These are phyloP conservation scores for Cephus runcator DNA, from an alignment of 2,888 invertebrate species.

Conservation along the genomic window DNA sequence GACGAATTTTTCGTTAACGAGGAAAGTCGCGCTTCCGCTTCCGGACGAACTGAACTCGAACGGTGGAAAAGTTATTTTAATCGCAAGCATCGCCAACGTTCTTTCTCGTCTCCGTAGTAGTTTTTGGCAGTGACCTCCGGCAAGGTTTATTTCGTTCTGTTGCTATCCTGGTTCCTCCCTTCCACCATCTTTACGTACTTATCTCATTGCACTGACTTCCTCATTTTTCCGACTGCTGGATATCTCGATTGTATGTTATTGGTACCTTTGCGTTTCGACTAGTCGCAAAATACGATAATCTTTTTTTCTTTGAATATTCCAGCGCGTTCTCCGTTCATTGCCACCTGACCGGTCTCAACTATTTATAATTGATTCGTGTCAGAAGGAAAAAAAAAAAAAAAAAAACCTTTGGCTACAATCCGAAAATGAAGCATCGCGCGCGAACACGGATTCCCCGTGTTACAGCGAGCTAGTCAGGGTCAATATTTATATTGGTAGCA, in stretches of 20 bases:
- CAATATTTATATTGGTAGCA: neutral
- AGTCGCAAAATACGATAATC: neutral
- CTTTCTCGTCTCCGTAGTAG: neutral
- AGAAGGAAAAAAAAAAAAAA: neutral
- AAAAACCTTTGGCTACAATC: neutral
- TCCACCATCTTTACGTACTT: neutral
- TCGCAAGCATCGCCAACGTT: neutral
- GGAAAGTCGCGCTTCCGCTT: neutral
- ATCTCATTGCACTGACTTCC: neutral
- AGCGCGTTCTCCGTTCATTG: neutral
- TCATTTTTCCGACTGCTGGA: no score
- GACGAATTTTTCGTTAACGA: neutral
- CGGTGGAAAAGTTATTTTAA: neutral
- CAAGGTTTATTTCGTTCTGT: neutral
- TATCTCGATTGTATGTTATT: neutral
- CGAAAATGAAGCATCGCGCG: neutral
- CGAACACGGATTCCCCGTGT: neutral
- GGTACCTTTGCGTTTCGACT: neutral
- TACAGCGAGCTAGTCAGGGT: neutral
- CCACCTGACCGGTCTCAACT: neutral
- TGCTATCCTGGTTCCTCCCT: neutral
- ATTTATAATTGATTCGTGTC: neutral
- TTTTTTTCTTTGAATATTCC: neutral
- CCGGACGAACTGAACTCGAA: neutral
- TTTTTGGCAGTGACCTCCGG: neutral